A percentile compares a stretch with the other conserved stretches of the same genome.
phyloP scores from a whole-genome alignment of 2,113 vertebrate species.

The Tragelaphus buxtoni region DNA sequence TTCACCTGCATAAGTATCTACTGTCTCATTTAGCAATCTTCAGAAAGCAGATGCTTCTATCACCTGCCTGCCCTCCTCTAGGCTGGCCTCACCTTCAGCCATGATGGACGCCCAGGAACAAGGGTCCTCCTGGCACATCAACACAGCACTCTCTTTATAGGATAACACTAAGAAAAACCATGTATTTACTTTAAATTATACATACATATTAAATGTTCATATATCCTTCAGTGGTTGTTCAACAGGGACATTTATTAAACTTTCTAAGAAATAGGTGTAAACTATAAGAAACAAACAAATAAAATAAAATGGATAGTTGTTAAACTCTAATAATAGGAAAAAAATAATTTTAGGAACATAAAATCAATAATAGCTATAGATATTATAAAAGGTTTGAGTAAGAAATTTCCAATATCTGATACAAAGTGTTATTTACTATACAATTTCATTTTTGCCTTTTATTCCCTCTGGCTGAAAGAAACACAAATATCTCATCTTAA shows the following conservation, averaged over 20 bases:
- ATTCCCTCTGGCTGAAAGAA: not conserved
- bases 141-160: not conserved
- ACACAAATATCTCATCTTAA: not conserved
- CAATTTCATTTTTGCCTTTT: not conserved
- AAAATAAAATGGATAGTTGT: not conserved
- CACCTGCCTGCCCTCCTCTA: not conserved
- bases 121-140: not conserved
- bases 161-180: not conserved
- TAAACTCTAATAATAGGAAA: not conserved
- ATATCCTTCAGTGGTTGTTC: not conserved
- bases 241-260: not conserved
- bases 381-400: not conserved
- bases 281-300: not conserved
- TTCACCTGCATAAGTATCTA: not conserved
- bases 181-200: not conserved
- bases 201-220: not conserved
- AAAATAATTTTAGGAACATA: not conserved
- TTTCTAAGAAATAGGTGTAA: not conserved
- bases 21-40: not conserved
- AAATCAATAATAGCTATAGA: not conserved
- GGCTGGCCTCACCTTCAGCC: not conserved
- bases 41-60: not conserved
- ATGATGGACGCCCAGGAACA: not conserved
- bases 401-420: conserved; percentile 2
- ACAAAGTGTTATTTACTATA: not conserved